These are phyloP conservation scores for Elephantulus edwardii DNA, from an alignment of 2,113 vertebrate species.

Conservation along the genomic window DNA sequence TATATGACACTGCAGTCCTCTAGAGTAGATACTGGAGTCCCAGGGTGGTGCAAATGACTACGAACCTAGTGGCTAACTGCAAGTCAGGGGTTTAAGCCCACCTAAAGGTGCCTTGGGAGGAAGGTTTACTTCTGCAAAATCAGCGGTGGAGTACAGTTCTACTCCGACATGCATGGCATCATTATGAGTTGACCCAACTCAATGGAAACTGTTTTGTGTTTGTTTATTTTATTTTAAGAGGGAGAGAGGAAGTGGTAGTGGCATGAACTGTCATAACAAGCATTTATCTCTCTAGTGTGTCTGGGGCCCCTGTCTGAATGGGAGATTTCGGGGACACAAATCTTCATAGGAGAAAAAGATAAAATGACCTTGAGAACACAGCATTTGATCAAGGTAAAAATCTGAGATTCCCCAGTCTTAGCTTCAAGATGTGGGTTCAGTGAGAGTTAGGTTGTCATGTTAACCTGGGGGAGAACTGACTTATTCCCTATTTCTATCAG, in stretches of 20 bases:
- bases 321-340: not conserved
- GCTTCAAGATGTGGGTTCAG: not conserved
- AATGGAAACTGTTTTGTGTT: too few species aligned
- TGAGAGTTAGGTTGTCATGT: not conserved
- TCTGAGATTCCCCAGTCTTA: too few species aligned
- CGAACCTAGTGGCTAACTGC: not conserved
- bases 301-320: not conserved
- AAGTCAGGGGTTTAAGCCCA: not conserved
- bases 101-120: not conserved
- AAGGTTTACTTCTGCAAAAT: not conserved
- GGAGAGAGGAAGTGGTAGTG: too few species aligned
- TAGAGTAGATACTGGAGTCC: not conserved
- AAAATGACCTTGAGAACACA: too few species aligned
- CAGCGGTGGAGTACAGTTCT: not conserved
- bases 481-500: not conserved
- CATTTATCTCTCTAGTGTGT: not conserved
- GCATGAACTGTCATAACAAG: too few species aligned
- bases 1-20: too few species aligned
- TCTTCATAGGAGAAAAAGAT: too few species aligned
- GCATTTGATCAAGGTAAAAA: too few species aligned
- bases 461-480: not conserved
- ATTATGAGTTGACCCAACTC: too few species aligned
- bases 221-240: too few species aligned
- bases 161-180: not conserved
- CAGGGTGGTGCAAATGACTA: not conserved